Evolutionary conservation across 2,888 invertebrate species (phyloP).

Genomic region (Chaetogeoica ovagalla): DNA sequence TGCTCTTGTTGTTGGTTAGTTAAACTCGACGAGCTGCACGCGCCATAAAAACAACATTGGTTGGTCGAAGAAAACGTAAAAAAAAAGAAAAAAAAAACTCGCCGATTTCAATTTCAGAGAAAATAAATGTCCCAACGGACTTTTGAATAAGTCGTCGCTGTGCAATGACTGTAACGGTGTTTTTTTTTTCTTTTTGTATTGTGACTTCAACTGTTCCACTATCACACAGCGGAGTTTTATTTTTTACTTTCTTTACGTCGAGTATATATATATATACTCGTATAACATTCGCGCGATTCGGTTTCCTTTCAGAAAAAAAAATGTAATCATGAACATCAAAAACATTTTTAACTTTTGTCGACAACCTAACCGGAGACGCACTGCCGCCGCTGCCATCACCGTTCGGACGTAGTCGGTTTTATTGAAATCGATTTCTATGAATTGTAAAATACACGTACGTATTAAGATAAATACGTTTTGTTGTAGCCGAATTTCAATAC

Average conservation of each 20-base stretch:
- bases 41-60: slow-evolving; percentile 26
- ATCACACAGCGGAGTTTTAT: neutral
- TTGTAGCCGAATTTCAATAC: too few relatives aligned
- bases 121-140: slow-evolving; percentile 42
- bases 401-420: too few relatives aligned
- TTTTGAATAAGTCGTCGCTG: slow-evolving; percentile 32
- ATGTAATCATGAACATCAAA: neutral
- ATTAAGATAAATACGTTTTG: too few relatives aligned
- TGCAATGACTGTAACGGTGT: slow-evolving; percentile 34
- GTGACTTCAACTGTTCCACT: neutral
- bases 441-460: too few relatives aligned
- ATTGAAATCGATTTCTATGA: too few relatives aligned
- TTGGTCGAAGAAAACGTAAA: neutral
- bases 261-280: too few relatives aligned
- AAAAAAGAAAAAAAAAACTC: slow-evolving; percentile 30
- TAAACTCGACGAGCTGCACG: slow-evolving; percentile 28
- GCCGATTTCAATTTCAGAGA: slow-evolving; percentile 44
- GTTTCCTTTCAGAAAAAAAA: neutral
- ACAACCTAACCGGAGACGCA: neutral
- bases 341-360: neutral
- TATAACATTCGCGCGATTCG: neutral
- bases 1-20: slow-evolving; percentile 15
- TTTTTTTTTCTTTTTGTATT: slow-evolving; percentile 22
- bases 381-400: too few relatives aligned
- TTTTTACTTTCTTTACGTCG: neutral